These are phyloP conservation scores for Pseudanteris insignis DNA, from an alignment of 2,888 invertebrate genomes.

Conservation along the genomic window DNA sequence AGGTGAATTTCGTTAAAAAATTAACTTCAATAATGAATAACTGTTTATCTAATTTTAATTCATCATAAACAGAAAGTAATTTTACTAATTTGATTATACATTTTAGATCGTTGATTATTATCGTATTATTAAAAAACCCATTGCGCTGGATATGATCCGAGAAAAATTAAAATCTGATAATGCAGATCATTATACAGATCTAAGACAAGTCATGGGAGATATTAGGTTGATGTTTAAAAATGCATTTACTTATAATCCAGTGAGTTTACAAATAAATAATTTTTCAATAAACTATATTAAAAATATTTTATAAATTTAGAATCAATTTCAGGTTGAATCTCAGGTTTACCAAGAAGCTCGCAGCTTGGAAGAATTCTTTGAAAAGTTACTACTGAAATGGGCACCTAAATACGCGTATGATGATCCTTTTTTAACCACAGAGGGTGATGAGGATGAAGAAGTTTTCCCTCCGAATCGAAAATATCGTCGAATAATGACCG, in stretches of 20 bases:
- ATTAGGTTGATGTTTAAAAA: constrained; percentile 87
- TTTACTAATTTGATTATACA: no score
- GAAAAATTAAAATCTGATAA: constrained; percentile 80
- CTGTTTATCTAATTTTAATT: neutral
- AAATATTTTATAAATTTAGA: no score
- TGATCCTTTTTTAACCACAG: constrained; percentile 63
- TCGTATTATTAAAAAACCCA: constrained; percentile 78
- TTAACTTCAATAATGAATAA: no score
- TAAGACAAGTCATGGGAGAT: constrained; percentile 82
- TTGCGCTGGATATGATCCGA: constrained; percentile 86
- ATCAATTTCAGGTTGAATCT: constrained; percentile 74
- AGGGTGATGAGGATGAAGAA: constrained; percentile 67
- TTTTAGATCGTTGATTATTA: constrained; percentile 75
- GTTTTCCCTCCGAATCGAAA: constrained; percentile 69
- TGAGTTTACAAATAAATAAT: constrained; percentile 66
- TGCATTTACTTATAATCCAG: constrained; percentile 85
- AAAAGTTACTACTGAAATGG: constrained; percentile 82
- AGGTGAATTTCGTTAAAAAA: no score
- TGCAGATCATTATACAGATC: constrained; percentile 77
- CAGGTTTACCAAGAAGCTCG: constrained; percentile 82
- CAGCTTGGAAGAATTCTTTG: constrained; percentile 86
- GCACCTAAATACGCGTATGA: constrained; percentile 78
- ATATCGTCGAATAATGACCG: constrained; percentile 68
- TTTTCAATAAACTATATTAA: no score
- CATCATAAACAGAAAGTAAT: constrained; percentile 26